Evolutionary conservation across 2,113 vertebrate species (phyloP).

Genomic region (Fukomys damarensis): DNA sequence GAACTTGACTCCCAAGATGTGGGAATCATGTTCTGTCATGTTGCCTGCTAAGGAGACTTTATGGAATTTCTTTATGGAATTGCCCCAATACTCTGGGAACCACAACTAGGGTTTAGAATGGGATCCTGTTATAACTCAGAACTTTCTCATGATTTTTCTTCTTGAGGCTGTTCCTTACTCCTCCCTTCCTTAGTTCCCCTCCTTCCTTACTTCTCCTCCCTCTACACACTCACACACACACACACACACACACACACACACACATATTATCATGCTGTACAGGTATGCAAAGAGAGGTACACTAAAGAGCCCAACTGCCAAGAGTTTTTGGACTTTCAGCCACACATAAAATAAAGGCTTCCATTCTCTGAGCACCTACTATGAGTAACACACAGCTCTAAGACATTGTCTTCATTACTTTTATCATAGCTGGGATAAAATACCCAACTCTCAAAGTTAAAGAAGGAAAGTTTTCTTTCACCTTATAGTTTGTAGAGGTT

Average conservation of each 20-base stretch:
- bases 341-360: neutral
- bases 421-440: neutral
- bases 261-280: neutral
- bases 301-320: neutral
- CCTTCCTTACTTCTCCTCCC: neutral
- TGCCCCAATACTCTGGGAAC: neutral
- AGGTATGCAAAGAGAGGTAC: neutral
- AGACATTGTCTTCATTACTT: neutral
- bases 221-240: neutral
- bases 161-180: neutral
- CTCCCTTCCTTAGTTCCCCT: neutral
- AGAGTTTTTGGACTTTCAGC: neutral
- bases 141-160: neutral
- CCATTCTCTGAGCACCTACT: neutral
- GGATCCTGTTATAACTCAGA: neutral
- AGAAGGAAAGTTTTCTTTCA: neutral
- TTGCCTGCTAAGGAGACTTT: neutral
- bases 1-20: neutral
- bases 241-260: neutral
- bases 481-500: neutral
- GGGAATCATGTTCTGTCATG: neutral
- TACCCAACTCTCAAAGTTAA: neutral
- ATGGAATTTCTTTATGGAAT: neutral
- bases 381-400: neutral
- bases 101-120: neutral